phyloP scores from a whole-genome alignment of 2,888 invertebrate species.

The Drosophila falleni region DNA sequence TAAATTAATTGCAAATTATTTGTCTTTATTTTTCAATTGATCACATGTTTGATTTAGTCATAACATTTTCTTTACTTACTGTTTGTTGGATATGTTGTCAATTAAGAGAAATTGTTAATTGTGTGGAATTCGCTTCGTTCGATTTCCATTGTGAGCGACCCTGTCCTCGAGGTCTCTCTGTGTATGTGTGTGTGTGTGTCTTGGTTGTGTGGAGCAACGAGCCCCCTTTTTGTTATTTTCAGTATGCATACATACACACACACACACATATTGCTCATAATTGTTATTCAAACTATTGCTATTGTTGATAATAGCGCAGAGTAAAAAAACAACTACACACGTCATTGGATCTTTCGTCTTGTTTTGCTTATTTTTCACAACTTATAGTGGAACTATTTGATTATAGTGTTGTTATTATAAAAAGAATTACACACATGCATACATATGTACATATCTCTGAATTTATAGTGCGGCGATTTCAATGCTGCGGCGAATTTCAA shows the following conservation, averaged over 20 bases:
- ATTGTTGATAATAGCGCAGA: slow-evolving; percentile 55
- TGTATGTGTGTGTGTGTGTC: slow-evolving; percentile 29
- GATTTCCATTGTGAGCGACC: slow-evolving; percentile 43
- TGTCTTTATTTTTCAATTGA: too few relatives aligned
- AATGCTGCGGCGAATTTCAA: slow-evolving; percentile 8
- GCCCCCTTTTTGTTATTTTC: slow-evolving; percentile 49
- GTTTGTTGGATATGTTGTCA: slow-evolving; percentile 35
- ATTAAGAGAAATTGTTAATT: slow-evolving; percentile 68
- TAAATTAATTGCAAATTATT: too few relatives aligned
- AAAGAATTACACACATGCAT: slow-evolving; percentile 6
- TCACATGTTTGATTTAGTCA: too few relatives aligned
- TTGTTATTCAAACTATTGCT: slow-evolving; percentile 67
- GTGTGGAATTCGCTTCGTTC: slow-evolving; percentile 40
- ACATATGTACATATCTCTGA: background rate
- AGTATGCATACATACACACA: slow-evolving; percentile 19
- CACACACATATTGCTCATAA: slow-evolving; percentile 43
- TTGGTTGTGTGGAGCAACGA: slow-evolving; percentile 50
- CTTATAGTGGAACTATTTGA: slow-evolving; percentile 22
- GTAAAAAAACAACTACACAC: slow-evolving; percentile 63
- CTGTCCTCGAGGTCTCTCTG: slow-evolving; percentile 55
- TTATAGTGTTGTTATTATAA: slow-evolving; percentile 17
- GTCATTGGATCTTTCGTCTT: slow-evolving; percentile 53
- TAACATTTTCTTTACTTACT: background rate
- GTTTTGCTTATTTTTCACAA: slow-evolving; percentile 17
- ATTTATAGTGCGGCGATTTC: slow-evolving; percentile 1